Percentiles rank a stretch among this genome's conserved stretches.
phyloP scores from a whole-genome alignment of 1,140 invertebrate species.

The Drosophila parvula region DNA sequence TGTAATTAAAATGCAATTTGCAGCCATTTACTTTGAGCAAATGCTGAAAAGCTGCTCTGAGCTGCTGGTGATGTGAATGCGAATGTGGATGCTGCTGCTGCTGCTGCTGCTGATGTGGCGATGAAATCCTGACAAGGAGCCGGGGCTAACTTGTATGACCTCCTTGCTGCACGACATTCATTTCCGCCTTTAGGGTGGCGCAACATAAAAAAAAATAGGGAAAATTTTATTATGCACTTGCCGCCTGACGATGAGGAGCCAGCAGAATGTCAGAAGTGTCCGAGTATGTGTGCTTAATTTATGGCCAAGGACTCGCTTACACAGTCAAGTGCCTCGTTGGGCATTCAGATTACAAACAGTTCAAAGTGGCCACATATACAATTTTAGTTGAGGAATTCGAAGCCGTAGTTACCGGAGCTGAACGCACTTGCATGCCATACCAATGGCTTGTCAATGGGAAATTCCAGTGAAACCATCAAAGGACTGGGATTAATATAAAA shows the following conservation, averaged over 20 bases:
- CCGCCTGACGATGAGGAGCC: slow-evolving; percentile 25
- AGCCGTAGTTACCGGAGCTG: not conserved
- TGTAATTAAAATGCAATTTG: slow-evolving; percentile 81
- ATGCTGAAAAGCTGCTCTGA: slow-evolving; percentile 44
- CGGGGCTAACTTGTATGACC: slow-evolving; percentile 21
- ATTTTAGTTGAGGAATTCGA: slow-evolving; percentile 13
- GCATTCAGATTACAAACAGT: slow-evolving; percentile 45
- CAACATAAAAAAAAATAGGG: slow-evolving; percentile 55
- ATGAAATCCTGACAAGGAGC: slow-evolving; percentile 22
- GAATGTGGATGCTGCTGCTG: not conserved
- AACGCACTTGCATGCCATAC: not conserved
- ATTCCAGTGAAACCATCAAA: not conserved
- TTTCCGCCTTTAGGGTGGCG: slow-evolving; percentile 57
- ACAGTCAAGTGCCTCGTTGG: slow-evolving; percentile 13
- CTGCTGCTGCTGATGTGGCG: not conserved
- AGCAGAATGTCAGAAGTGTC: slow-evolving; percentile 13
- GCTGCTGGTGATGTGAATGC: slow-evolving; percentile 29
- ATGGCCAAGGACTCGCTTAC: slow-evolving; percentile 34
- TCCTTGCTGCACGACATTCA: slow-evolving; percentile 56
- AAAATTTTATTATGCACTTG: slow-evolving; percentile 68
- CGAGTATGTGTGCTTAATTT: slow-evolving; percentile 51
- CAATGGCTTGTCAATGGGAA: not conserved
- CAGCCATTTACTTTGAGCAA: slow-evolving; percentile 68
- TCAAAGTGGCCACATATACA: slow-evolving; percentile 14
- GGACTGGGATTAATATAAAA: too few relatives aligned